Evolutionary conservation across 2,888 invertebrate genomes (phyloP), one percentile per base, ranked within the genome.

Genomic region (Ornithoptera alexandrae): DNA sequence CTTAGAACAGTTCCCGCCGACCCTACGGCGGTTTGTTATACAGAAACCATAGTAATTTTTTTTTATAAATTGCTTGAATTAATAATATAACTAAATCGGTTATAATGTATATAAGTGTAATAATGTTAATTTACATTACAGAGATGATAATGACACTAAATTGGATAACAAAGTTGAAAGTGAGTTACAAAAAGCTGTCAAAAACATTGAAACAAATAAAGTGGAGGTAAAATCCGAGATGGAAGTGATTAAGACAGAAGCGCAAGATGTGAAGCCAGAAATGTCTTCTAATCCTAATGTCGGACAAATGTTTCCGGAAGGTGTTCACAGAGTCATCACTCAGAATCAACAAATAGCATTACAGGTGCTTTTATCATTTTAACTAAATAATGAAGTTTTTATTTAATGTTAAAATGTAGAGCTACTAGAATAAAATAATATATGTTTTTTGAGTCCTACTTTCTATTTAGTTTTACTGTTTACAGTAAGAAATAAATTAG

Each of bases 111-210:
- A 8, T 39, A 1, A 39, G 39, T 39, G 2, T 15, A 50, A 50
- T 17, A 50, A 50, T 50, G 18, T 2, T 17, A 50, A 50, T 17
- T 17, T 4, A 50, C 50, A 65, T 66, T 74, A 36, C 74, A 90
- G 90, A 56, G 88, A 89, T 36, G 89, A 90, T 53, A 70, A 78
- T 0, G 90, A 90, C 2, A 86, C 83, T 12, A 83, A 81, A 15
- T 81, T 80, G 15, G 88, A 88, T 68, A 86, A 78, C 66, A 91
- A 90, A 77, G 85, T 88, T 83, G 86, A 88, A 73, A 83, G 81
- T 42, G 89, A 90, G 60, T 77, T 89, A 5, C 91, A 89, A 71
- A 90, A 89, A 71, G 84, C 88, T 0, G 91, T 88, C 0, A 89
- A 89, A 71, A 89, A 84, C 66, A 89, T 91, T 53, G 90, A 90